Evolutionary conservation across 2,888 invertebrate genomes (phyloP), one percentile per base, ranked within the genome.

Genomic region (Sphaerophoria rueppellii): DNA sequence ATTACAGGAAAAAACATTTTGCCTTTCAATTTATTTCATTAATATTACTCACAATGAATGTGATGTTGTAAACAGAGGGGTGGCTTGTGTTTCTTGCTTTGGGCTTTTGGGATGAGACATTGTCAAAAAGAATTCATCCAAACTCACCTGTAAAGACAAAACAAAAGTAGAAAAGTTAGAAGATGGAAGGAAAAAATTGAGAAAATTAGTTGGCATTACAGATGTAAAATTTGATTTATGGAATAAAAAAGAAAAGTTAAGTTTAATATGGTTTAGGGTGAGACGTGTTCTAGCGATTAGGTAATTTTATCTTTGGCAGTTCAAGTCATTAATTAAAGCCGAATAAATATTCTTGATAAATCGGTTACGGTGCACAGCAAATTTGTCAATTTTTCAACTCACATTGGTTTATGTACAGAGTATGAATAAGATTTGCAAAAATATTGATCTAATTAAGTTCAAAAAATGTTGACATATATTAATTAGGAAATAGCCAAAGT

Each of bases 191-290:
- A 24, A 24, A 70, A 67, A 54, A 61, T 35, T 37, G 16, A 67
- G 4, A 14, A 77, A 78, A 82, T 78, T 78, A 74, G 73, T 82
- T 73, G 61, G 63, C 61, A 65, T 78, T 74, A 65, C 37, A 55
- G 69, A 65, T 70, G 78, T 74, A 65, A 65, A 78, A 78, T 74
- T 82, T 82, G 73, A 82, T 77, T 82, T 77, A 82, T 82, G 52
- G 40, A 74, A 57, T 70, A 70, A 37, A 65, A 72, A 6, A 34
- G 34, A 11, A 54, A 9, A 71, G 16, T 14, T 4, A 7, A 11
- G 63, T 9, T 32, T 32, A 24, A 55, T 32, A 32, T 35, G 34
- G 57, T 35, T 35, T n/a, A 2, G 24, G 24, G 24, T 24, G 24
- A 1, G 24, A 40, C 16, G 16, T 16, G 40, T 4, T 9, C 35